Evolutionary conservation across 2,888 invertebrate species (phyloP).

Genomic region (Lepidocyrtinus sp.): DNA sequence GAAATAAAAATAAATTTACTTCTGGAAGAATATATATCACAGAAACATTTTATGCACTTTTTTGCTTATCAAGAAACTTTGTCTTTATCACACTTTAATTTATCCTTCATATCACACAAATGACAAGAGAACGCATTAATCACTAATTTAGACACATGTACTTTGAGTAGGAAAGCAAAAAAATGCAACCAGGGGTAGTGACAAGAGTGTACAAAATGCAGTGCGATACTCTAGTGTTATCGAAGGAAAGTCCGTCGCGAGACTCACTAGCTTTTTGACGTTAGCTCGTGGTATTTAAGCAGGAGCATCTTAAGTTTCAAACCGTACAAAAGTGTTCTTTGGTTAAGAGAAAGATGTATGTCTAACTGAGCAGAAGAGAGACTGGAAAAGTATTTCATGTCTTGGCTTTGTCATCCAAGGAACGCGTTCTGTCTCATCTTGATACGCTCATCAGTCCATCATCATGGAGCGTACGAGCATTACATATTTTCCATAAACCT

Average conservation of each 20-base stretch:
- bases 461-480: neutral
- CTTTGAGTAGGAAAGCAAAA: too few species aligned
- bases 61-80: too few species aligned
- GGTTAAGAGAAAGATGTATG: neutral
- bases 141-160: too few species aligned
- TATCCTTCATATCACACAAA: too few species aligned
- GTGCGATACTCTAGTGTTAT: neutral
- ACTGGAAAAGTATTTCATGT: slow-evolving; percentile 2
- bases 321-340: slow-evolving; percentile 2
- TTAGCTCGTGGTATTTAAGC: slow-evolving; percentile 28
- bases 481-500: too few species aligned
- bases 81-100: too few species aligned
- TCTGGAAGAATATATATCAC: too few species aligned
- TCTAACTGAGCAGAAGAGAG: neutral
- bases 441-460: neutral
- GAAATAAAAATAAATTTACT: too few species aligned
- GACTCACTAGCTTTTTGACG: slow-evolving; percentile 18
- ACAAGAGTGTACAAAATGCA: too few species aligned
- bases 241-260: slow-evolving; percentile 26
- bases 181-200: too few species aligned
- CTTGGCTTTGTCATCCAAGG: neutral
- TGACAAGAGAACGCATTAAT: too few species aligned
- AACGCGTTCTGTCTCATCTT: neutral
- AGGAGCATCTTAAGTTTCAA: neutral
- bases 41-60: too few species aligned